Conservation (phyloP, 2,113 vertebrate genomes). For the Microcebus lehilahytsara region DNA sequence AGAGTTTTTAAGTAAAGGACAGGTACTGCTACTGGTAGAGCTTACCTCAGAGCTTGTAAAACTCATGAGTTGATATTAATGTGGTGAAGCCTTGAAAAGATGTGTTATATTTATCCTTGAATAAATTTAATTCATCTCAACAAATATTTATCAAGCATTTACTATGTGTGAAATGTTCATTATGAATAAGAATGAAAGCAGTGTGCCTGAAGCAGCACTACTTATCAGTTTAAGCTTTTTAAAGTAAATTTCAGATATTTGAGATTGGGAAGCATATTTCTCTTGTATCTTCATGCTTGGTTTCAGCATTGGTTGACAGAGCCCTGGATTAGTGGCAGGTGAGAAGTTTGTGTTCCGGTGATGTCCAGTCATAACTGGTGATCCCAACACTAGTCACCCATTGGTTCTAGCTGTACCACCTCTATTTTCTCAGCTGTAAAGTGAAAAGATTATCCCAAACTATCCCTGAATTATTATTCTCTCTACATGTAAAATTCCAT, state of each 20-base stretch:
- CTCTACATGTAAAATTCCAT: not conserved
- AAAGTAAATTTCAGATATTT: not conserved
- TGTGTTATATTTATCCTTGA: slow-evolving; percentile 51
- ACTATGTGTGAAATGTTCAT: slow-evolving; percentile 49
- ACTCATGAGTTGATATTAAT: slow-evolving; percentile 40
- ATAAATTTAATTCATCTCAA: slow-evolving; percentile 58
- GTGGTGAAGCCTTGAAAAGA: not conserved
- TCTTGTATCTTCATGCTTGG: not conserved
- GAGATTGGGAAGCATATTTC: not conserved
- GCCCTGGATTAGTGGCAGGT: too few species aligned
- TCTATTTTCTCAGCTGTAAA: not conserved
- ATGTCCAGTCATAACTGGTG: not conserved
- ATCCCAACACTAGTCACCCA: too few species aligned
- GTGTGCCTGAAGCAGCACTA: not conserved
- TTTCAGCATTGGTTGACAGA: not conserved
- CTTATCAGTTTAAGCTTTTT: not conserved
- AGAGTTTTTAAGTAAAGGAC: not conserved
- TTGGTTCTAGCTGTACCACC: not conserved
- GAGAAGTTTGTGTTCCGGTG: too few species aligned
- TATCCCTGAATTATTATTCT: not conserved
- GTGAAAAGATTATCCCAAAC: not conserved
- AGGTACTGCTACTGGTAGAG: not conserved
- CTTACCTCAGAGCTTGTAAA: not conserved
- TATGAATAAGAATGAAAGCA: slow-evolving; percentile 48
- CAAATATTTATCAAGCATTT: slow-evolving; percentile 74